phyloP scores from a whole-genome alignment of 2,113 vertebrate species.

The Charadrius vociferus region DNA sequence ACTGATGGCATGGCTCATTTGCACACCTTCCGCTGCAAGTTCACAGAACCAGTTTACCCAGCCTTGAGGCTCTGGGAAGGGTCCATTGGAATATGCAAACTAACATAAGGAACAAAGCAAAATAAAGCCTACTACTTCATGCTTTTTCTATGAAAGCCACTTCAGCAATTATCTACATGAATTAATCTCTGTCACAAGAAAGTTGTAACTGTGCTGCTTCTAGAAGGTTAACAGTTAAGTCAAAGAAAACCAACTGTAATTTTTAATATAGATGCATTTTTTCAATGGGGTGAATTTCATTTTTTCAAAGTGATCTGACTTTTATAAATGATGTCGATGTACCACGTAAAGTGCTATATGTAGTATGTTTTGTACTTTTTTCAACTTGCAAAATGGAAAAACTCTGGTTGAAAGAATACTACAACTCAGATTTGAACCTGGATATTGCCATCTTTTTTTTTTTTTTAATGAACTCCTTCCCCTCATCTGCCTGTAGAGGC shows the following conservation, averaged over 20 bases:
- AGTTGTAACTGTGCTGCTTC: not conserved
- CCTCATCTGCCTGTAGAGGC: not conserved
- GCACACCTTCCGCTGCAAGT: conserved; percentile 72
- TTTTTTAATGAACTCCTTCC: not conserved
- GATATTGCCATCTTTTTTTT: not conserved
- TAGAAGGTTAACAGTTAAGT: not conserved
- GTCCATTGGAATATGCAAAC: conserved; percentile 56
- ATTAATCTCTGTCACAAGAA: not conserved
- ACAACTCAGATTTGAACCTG: not conserved
- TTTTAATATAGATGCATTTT: not conserved
- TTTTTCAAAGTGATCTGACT: not conserved
- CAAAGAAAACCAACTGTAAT: not conserved
- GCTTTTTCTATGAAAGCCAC: not conserved
- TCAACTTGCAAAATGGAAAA: not conserved
- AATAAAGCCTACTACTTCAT: not conserved
- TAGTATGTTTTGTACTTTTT: not conserved
- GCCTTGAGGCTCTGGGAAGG: conserved; percentile 79
- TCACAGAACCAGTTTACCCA: conserved; percentile 75
- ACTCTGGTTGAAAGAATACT: not conserved
- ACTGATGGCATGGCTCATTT: conserved; percentile 68
- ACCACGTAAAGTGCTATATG: not conserved
- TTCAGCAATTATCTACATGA: not conserved
- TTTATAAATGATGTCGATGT: not conserved
- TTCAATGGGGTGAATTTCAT: not conserved
- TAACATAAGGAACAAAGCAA: conserved; percentile 37